Evolutionary conservation across 2,888 invertebrate species (phyloP), one percentile per base, ranked within the genome.

Genomic region (Camptogramma bilineatum): DNA sequence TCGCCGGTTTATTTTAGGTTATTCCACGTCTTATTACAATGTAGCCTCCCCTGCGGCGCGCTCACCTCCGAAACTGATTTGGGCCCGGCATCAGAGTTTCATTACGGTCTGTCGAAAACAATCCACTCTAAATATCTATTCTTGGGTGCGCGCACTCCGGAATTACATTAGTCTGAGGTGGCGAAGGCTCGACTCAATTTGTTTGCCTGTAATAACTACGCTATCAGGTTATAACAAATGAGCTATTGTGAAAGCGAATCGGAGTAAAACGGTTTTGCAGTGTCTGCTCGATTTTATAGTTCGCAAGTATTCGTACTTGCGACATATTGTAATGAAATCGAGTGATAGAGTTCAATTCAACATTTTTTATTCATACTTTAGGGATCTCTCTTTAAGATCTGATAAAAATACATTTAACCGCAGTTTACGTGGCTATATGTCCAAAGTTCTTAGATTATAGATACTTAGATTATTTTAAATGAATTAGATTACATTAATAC

Each of bases 61-160:
- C 85, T 87, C 88, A 89, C 90, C 91, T 90, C 88, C 84, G 84
- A 89, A 90, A 91, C 91, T 90, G 91, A 92, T 93, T 92, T 87
- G 83, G 88, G 83, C 87, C 85, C 90, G 86, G 87, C 91, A 91
- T 91, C 91, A 90, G 88, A 90, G 88, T 92, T 93, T 93, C 93
- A 93, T 93, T 93, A 93, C 91, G 92, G 91, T 92, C 93, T 92
- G 93, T 92, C 93, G 92, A 93, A 93, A 93, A 93, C 93, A 93
- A 92, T 93, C 92, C 92, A 92, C 88, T 92, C 92, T 92, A 93
- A 93, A 93, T 91, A 93, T 93, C 92, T 92, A 90, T 92, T 93
- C 92, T 93, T 93, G 90, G 90, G 89, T 83, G 89, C 87, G 87
- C 88, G 87, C 91, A 87, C 88, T 88, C 83, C 85, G 90, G 84